Conservation (phyloP, 2,797 vertebrate species). For the Acropternis orthonyx region DNA sequence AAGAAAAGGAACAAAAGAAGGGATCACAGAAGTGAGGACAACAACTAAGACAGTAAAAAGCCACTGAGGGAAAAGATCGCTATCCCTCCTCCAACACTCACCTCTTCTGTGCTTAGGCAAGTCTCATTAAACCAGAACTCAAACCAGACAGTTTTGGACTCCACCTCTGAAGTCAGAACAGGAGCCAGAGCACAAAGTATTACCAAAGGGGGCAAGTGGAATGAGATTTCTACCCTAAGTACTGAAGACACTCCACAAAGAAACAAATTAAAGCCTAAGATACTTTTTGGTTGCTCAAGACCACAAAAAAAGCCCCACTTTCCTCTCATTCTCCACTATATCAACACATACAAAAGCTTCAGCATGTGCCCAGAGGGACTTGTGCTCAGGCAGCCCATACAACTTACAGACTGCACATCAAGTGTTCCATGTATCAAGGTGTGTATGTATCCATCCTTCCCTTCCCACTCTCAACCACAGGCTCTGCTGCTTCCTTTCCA, state of each 20-base stretch:
- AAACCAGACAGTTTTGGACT: background rate
- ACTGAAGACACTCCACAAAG: background rate
- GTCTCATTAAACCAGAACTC: background rate
- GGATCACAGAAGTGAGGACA: background rate
- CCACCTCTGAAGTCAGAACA: background rate
- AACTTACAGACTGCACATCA: background rate
- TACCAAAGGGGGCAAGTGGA: background rate
- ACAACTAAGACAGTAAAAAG: slow-evolving; percentile 23
- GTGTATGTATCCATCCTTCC: background rate
- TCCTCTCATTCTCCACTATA: background rate
- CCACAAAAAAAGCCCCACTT: background rate
- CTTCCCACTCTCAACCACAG: background rate
- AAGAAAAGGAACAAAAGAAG: slow-evolving; percentile 36
- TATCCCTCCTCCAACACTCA: background rate
- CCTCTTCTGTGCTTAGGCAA: background rate
- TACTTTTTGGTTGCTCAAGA: background rate
- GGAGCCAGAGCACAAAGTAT: background rate
- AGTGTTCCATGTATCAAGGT: background rate
- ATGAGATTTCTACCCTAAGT: background rate
- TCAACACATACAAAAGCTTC: background rate
- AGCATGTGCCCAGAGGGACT: background rate
- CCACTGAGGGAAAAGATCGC: background rate
- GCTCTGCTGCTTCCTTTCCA: background rate
- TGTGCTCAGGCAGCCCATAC: background rate
- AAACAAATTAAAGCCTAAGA: background rate